Evolutionary conservation across 2,888 invertebrate species (phyloP).

Genomic region (Andrena minutula): DNA sequence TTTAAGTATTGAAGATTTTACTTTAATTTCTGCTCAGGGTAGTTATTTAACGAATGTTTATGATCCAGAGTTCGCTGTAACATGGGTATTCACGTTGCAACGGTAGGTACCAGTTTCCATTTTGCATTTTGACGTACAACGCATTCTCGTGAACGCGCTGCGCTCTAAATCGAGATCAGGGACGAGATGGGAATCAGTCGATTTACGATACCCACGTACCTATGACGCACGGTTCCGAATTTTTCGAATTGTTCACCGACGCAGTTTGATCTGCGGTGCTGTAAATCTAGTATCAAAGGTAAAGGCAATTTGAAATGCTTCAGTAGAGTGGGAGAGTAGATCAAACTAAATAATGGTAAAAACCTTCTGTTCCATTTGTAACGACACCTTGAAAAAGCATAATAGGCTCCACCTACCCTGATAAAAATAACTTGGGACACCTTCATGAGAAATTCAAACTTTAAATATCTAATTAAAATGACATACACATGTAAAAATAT

Average conservation of each 20-base stretch:
- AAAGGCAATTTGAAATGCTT: background rate
- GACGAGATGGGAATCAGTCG: constrained; percentile 18
- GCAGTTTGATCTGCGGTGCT: constrained; percentile 13
- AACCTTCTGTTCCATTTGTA: too few relatives aligned
- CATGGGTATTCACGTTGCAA: background rate
- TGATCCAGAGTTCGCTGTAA: background rate
- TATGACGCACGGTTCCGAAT: constrained; percentile 21
- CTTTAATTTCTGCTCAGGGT: background rate
- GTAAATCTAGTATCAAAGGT: constrained; percentile 10
- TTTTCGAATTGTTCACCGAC: constrained; percentile 24
- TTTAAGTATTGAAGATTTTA: background rate
- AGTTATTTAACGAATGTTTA: background rate
- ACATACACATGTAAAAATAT: too few relatives aligned
- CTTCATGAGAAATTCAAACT: too few relatives aligned
- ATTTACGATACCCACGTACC: constrained; percentile 29
- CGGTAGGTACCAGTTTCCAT: background rate
- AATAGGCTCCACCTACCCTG: too few relatives aligned
- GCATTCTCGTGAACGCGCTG: background rate
- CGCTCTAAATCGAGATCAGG: background rate
- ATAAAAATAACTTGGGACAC: too few relatives aligned
- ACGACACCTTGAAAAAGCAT: too few relatives aligned
- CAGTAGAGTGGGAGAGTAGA: background rate
- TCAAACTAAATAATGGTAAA: background rate
- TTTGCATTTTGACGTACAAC: background rate
- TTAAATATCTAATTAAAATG: too few relatives aligned